Conservation (phyloP, 2,888 invertebrate genomes). For the Dicranocentrus wangi region DNA sequence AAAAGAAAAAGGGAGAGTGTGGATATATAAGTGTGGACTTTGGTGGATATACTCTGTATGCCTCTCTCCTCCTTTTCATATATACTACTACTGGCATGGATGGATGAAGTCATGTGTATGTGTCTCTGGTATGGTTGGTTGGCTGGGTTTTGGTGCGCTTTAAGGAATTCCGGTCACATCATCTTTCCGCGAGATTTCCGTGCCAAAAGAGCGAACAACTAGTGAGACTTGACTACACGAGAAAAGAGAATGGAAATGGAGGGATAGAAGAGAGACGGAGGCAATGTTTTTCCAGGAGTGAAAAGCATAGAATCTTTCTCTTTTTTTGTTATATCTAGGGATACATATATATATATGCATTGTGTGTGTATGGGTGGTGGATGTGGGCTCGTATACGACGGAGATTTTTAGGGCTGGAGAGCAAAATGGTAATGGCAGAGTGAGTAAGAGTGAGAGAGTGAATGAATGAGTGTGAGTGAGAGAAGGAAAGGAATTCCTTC, state of each 20-base stretch:
- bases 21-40: neutral
- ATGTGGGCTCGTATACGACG: neutral
- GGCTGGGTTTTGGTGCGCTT: conserved; percentile 67
- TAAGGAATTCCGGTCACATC: conserved; percentile 73
- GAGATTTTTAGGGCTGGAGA: neutral
- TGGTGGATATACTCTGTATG: neutral
- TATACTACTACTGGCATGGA: conserved; percentile 49
- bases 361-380: neutral
- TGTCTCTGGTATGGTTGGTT: conserved; percentile 61
- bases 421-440: conserved; percentile 26
- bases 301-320: too few species aligned
- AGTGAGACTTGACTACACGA: conserved; percentile 64
- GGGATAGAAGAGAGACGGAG: neutral
- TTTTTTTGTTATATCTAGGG: too few species aligned
- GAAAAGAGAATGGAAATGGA: neutral
- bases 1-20: conserved; percentile 7
- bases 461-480: conserved; percentile 47
- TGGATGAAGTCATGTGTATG: conserved; percentile 64
- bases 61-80: neutral
- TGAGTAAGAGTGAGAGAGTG: conserved; percentile 33
- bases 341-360: conserved; percentile 21
- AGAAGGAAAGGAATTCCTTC: conserved; percentile 63
- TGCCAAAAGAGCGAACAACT: conserved; percentile 73
- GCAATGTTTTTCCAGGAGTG: too few species aligned
- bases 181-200: conserved; percentile 73